Evolutionary conservation across 2,113 vertebrate species (phyloP).

Genomic region (Hemibagrus wyckioides): DNA sequence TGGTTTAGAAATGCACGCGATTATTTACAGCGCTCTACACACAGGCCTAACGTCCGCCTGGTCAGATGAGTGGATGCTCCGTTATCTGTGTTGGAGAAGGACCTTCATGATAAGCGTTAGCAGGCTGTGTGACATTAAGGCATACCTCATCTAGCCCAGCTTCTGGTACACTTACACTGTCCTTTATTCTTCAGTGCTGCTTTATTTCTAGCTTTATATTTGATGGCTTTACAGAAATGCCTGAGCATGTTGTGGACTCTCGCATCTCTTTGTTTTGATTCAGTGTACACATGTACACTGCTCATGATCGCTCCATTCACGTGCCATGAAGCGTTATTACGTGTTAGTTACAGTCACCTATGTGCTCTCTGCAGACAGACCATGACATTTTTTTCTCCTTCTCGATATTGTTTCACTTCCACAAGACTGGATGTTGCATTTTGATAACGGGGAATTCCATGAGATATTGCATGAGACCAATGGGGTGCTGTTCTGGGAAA

Average conservation of each 20-base stretch:
- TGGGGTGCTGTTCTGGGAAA: background rate
- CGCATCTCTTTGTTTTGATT: conserved; percentile 23
- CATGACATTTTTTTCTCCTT: background rate
- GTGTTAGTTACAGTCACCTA: background rate
- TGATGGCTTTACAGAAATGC: background rate
- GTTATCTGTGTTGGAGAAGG: background rate
- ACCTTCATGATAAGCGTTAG: background rate
- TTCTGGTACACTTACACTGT: background rate
- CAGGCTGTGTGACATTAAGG: background rate
- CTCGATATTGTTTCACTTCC: background rate
- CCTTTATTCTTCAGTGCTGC: background rate
- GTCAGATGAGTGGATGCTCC: background rate
- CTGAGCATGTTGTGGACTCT: background rate
- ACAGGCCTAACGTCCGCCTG: background rate
- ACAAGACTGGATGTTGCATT: background rate
- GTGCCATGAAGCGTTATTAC: background rate
- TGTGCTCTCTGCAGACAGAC: background rate
- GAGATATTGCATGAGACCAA: background rate
- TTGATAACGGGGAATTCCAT: background rate
- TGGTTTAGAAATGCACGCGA: background rate
- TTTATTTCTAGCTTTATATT: background rate
- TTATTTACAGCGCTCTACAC: background rate
- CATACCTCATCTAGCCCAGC: background rate
- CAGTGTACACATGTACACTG: background rate
- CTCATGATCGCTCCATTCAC: background rate